These are phyloP conservation scores for Probaryconus sp. DNA, from an alignment of 1,140 invertebrate genomes.

Conservation along the genomic window DNA sequence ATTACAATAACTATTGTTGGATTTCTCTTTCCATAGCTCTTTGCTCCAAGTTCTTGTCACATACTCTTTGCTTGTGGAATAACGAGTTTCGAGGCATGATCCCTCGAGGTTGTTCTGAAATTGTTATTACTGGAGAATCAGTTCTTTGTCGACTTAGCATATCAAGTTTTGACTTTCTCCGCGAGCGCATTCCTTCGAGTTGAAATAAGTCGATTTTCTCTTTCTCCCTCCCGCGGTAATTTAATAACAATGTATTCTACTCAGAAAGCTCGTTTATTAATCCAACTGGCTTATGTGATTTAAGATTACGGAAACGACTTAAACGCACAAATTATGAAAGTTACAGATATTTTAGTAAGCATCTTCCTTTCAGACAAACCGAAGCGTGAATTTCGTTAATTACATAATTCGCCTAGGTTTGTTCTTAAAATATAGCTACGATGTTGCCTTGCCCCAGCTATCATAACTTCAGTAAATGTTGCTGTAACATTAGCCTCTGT, in stretches of 20 bases:
- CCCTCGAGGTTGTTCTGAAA: conserved; percentile 2
- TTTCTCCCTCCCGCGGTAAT: conserved; percentile 1
- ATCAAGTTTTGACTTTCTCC: conserved; percentile 22
- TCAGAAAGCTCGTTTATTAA: conserved; percentile 13
- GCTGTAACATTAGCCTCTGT: no score
- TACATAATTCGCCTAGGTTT: no score
- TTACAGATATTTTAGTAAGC: no score
- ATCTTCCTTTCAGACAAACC: no score
- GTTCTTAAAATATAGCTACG: no score
- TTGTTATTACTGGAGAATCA: conserved; percentile 19
- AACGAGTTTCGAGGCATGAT: neutral
- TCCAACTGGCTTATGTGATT: conserved; percentile 3
- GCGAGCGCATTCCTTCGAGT: neutral
- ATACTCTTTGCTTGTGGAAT: no score
- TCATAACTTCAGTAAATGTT: no score
- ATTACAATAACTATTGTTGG: no score
- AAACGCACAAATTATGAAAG: neutral
- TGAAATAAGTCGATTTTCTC: conserved; percentile 14
- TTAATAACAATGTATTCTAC: conserved; percentile 12
- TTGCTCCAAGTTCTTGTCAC: no score
- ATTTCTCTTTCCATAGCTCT: no score
- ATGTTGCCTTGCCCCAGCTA: no score
- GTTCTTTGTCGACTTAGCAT: conserved; percentile 25
- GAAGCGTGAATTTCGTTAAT: no score
- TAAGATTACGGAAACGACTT: conserved; percentile 7